Base-by-base conservation (phyloP, 1,140 invertebrate species). In the Drosophila sproati region DNA sequence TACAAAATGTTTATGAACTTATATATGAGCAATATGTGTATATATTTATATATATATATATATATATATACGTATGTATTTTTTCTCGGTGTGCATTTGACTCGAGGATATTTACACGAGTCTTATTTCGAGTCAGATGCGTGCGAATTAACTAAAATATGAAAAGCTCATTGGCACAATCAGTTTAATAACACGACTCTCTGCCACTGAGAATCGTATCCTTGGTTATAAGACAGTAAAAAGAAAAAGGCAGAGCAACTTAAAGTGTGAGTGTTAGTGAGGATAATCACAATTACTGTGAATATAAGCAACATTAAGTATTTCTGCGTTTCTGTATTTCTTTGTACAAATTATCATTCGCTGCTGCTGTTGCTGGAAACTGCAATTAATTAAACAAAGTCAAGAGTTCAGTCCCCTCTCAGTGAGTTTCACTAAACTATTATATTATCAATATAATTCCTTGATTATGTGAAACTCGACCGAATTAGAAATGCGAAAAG, bases 81-180 rank as follows among this genome's bases (percentile, higher is more conserved):
- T 12, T 12, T 20, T 20, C 34, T 34, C 34, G 2, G 34, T 34
- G 34, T 34, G 1, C 20, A 20, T 20, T 20, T 20, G 20, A 20
- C 20, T 20, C 20, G 20, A 20, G 20, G 20, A 20, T 20, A 20
- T 20, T 20, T 20, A 20, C 20, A 7, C 4, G 45, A 35, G 3
- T 48, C n/a, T 63, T 28, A 31, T 50, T 37, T 37, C 5, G 12
- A 47, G 45, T 29, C 8, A 41, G 3, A 55, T 34, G 57, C 41
- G 39, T 28, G 57, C 29, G 2, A 41, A 41, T 64, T 5, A 55
- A 37, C 55, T 67, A 8, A 55, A 67, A 41, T 50, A 45, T 39
- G 35, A 6, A 31, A 10, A 41, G 60, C 60, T 61, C 70, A 78
- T 78, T 75, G 72, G 66, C 73, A 32, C 60, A 75, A 75, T 78